A percentile compares a stretch with the other conserved stretches of the same genome.
Conservation (phyloP, 2,113 vertebrate genomes). For the Chrysochloris asiatica region DNA sequence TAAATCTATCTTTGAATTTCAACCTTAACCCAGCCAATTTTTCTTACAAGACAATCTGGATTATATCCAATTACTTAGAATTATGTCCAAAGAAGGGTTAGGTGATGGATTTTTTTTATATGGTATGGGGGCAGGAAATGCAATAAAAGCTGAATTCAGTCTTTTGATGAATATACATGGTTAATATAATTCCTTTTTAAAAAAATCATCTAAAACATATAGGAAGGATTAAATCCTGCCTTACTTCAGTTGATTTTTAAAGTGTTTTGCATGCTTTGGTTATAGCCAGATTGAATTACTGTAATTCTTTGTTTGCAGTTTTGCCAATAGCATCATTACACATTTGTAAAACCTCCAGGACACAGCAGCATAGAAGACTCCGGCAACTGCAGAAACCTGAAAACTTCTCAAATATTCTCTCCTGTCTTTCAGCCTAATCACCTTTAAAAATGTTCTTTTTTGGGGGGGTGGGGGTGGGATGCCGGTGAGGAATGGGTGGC, state of each 20-base stretch:
- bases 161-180: conserved; percentile 51
- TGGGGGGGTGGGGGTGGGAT: neutral
- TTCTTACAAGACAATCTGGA: conserved; percentile 41
- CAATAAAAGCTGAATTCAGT: conserved; percentile 26
- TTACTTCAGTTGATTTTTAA: conserved; percentile 62
- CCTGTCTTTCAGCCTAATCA: conserved; percentile 26
- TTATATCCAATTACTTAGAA: conserved; percentile 56
- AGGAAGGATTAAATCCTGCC: conserved; percentile 64
- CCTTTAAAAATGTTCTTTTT: conserved; percentile 43
- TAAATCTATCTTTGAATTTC: conserved; percentile 56
- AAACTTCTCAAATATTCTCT: conserved; percentile 56
- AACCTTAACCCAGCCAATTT: conserved; percentile 50
- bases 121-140: conserved; percentile 12
- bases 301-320: conserved; percentile 66
- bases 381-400: conserved; percentile 15
- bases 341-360: conserved; percentile 63
- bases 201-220: conserved; percentile 25
- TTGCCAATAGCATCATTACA: conserved; percentile 66
- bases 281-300: conserved; percentile 57
- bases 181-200: neutral
- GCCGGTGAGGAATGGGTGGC: too few relatives aligned
- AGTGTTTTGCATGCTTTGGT: conserved; percentile 67
- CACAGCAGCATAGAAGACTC: neutral
- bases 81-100: conserved; percentile 60
- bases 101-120: conserved; percentile 20